Conservation (phyloP, 2,888 invertebrate species). For the Panzeria rudis region DNA sequence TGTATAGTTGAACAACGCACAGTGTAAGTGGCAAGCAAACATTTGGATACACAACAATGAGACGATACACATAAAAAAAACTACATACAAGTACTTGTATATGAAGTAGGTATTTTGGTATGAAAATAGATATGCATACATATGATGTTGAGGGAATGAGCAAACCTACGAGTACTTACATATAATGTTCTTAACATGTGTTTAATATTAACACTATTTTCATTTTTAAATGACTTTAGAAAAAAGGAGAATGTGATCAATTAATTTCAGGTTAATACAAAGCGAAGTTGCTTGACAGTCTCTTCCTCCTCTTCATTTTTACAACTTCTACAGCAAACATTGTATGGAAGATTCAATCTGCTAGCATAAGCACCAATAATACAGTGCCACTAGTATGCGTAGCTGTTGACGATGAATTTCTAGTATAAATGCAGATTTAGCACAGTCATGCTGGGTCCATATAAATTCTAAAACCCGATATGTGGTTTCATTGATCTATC, state of each 20-base stretch:
- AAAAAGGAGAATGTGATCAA: background rate
- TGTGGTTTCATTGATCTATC: too few species aligned
- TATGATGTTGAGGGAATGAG: background rate
- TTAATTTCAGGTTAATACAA: too few species aligned
- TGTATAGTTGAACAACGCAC: slow-evolving; percentile 3
- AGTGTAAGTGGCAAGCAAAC: background rate
- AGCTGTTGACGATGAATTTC: too few species aligned
- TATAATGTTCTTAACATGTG: background rate
- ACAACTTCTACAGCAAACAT: too few species aligned
- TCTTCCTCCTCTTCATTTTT: too few species aligned
- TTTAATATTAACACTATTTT: background rate
- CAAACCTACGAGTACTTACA: background rate
- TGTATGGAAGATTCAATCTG: too few species aligned
- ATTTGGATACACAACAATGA: background rate
- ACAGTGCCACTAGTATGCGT: too few species aligned
- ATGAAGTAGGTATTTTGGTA: background rate
- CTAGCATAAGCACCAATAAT: too few species aligned
- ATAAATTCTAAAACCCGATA: too few species aligned
- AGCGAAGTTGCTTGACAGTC: too few species aligned
- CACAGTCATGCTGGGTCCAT: too few species aligned
- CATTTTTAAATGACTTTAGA: background rate
- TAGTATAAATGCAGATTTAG: too few species aligned
- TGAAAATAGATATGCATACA: background rate
- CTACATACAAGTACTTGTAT: background rate
- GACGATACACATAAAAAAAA: slow-evolving; percentile 14